Evolutionary conservation across 2,113 vertebrate species (phyloP), one percentile per base, ranked within the genome.

Genomic region (Ibidorhyncha struthersii): DNA sequence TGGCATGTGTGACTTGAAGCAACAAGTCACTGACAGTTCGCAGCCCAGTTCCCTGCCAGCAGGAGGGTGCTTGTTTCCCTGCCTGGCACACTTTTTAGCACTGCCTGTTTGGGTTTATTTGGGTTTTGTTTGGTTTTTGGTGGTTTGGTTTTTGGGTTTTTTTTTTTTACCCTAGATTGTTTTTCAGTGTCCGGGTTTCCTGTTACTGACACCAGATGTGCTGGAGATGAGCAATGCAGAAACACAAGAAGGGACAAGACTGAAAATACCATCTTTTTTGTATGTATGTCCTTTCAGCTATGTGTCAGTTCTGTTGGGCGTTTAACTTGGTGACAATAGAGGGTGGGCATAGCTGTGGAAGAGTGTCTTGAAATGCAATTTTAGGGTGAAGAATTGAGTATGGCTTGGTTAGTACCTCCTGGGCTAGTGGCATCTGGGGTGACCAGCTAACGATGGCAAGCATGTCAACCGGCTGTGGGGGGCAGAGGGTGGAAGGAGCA

Each of bases 151-250:
- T 52, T 36, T 50, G 40, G 12, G 23, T 34, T 8, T 4, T 34
- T 14, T 63, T 45, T 66, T 49, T 45, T 27, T 9, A 4, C 66
- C 32, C 21, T 32, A 10, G 36, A 12, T 49, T 82, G 36, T 71
- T 92, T 90, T 41, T 80, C 20, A 1, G 62, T 1, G 1, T 95
- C 76, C 59, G 59, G 7, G n/a, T 93, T 97, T 96, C 90, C 92
- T 84, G 76, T 92, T 93, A 66, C 82, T 92, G 79, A 62, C 43
- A 61, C 30, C 43, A 93, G 79, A 91, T 82, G 67, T 81, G 74
- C 74, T 90, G 55, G 76, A 86, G 72, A 67, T 0, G 0, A 91
- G 55, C 50, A 80, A 4, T 5, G 7, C 41, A 34, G 59, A 62
- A 89, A 58, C 70, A 49, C 41, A 73, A 41, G 78, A 74, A 78